Conservation (phyloP, 2,797 vertebrate genomes). For the Mallotus villosus region DNA sequence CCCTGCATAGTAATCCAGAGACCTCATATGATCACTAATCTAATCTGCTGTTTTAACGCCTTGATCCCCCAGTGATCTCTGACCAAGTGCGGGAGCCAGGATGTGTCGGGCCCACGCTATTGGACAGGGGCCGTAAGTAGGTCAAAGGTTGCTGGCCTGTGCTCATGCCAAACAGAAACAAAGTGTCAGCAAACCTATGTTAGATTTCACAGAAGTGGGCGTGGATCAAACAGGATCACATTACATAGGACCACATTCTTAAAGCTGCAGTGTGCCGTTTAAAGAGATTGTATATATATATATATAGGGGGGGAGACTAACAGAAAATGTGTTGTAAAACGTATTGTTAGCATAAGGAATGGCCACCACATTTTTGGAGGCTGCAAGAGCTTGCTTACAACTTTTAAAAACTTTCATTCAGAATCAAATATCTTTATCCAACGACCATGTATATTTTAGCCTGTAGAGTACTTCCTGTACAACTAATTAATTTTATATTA, state of each 20-base stretch:
- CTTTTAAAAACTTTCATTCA: too few species aligned
- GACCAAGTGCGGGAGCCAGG: slow-evolving; percentile 57
- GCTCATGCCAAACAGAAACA: slow-evolving; percentile 65
- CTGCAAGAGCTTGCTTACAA: too few species aligned
- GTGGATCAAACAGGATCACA: slow-evolving; percentile 61
- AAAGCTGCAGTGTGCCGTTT: slow-evolving; percentile 41
- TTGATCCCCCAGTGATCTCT: slow-evolving; percentile 62
- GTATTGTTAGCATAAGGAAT: background rate
- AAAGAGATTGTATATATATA: slow-evolving; percentile 1
- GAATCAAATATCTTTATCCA: too few species aligned
- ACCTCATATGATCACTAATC: slow-evolving; percentile 23
- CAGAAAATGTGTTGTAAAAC: too few species aligned
- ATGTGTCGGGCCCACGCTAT: slow-evolving; percentile 46
- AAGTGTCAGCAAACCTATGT: slow-evolving; percentile 64
- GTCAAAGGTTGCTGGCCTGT: slow-evolving; percentile 64
- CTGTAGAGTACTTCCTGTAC: too few species aligned
- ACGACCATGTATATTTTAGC: too few species aligned
- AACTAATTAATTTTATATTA: too few species aligned
- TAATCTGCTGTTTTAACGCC: slow-evolving; percentile 55
- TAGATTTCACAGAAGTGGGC: slow-evolving; percentile 67
- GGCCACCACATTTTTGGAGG: too few species aligned
- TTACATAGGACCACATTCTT: slow-evolving; percentile 59
- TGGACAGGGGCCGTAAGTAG: slow-evolving; percentile 54
- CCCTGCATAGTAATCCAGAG: background rate
- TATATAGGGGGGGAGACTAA: background rate